These are phyloP conservation scores for Lerista edwardsae DNA, from an alignment of 2,797 vertebrate genomes.

Conservation along the genomic window DNA sequence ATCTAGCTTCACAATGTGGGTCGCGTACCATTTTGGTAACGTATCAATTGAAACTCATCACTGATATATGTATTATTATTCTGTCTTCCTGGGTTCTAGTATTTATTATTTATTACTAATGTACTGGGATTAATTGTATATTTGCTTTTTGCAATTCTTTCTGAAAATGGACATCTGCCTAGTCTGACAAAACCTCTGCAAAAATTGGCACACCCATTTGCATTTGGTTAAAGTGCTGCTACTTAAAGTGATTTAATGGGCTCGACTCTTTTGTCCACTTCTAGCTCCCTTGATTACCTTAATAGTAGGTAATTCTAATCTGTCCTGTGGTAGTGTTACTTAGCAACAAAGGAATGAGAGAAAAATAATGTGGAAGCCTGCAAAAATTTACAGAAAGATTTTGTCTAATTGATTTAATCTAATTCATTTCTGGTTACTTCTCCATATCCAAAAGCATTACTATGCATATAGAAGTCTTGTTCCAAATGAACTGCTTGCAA, in stretches of 20 bases:
- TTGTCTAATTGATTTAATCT: slow-evolving; percentile 20
- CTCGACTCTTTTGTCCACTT: slow-evolving; percentile 32
- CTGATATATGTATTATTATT: neutral
- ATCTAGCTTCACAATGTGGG: too few species aligned
- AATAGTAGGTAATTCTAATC: slow-evolving; percentile 39
- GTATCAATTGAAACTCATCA: neutral
- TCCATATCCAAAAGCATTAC: neutral
- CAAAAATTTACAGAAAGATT: neutral
- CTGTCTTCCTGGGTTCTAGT: neutral
- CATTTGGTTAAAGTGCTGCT: slow-evolving; percentile 18
- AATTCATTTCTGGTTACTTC: slow-evolving; percentile 5
- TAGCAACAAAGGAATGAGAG: slow-evolving; percentile 32
- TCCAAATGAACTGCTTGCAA: neutral
- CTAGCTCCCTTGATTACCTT: slow-evolving; percentile 37
- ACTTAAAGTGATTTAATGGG: slow-evolving; percentile 34
- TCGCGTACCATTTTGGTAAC: neutral
- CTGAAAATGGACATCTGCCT: slow-evolving; percentile 10
- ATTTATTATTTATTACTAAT: neutral
- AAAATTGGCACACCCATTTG: slow-evolving; percentile 17
- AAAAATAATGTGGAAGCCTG: neutral
- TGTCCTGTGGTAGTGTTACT: slow-evolving; percentile 25
- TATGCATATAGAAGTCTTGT: neutral
- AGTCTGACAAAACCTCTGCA: slow-evolving; percentile 7
- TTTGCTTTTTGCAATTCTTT: neutral
- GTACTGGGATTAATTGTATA: neutral